Conservation (phyloP, 2,797 vertebrate species). For the Urophycis tenuis region DNA sequence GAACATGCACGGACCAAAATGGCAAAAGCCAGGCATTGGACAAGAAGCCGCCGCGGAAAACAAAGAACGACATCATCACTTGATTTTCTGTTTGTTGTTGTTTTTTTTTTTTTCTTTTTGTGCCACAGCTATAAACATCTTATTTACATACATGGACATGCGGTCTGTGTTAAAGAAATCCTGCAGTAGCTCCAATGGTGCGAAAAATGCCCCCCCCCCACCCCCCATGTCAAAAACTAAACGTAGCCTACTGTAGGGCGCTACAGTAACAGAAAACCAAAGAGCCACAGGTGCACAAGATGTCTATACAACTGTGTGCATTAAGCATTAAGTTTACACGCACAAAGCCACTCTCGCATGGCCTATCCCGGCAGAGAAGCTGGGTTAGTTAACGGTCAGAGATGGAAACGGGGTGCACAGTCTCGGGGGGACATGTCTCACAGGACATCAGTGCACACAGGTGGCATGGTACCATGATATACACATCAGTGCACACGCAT, state of each 20-base stretch:
- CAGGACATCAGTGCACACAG: conserved; percentile 2
- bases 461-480: conserved; percentile 19
- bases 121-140: conserved; percentile 53
- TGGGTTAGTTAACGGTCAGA: neutral
- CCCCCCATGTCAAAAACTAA: neutral
- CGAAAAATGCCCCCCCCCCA: neutral
- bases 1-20: conserved; percentile 43
- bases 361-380: conserved; percentile 15
- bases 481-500: conserved; percentile 47
- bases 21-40: conserved; percentile 27
- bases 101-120: conserved; percentile 25
- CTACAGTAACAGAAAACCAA: conserved; percentile 42
- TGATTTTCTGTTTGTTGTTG: conserved; percentile 24
- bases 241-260: conserved; percentile 7
- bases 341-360: conserved; percentile 20
- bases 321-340: conserved; percentile 24
- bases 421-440: conserved; percentile 14
- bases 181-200: conserved; percentile 13
- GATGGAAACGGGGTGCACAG: conserved; percentile 18
- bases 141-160: conserved; percentile 69
- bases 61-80: conserved; percentile 27
- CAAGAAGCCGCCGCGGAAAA: conserved; percentile 43
- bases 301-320: conserved; percentile 29
- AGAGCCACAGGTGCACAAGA: conserved; percentile 23
- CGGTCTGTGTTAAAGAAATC: conserved; percentile 42